Evolutionary conservation across 2,797 vertebrate species (phyloP).

Genomic region (Phoeniculus purpureus): DNA sequence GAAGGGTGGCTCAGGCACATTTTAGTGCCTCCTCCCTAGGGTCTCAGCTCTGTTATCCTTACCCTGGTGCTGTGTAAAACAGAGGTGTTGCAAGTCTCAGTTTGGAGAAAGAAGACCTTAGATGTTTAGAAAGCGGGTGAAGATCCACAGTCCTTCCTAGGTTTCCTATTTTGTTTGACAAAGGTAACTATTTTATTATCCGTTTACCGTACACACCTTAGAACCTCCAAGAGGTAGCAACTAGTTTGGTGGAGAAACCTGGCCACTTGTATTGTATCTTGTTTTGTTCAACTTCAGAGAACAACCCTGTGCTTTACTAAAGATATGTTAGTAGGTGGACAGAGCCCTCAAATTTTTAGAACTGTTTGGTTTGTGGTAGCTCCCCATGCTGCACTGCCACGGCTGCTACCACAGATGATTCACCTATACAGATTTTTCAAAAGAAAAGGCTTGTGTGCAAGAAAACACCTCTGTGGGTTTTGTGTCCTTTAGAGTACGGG

Average conservation of each 20-base stretch:
- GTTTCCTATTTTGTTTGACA: not conserved
- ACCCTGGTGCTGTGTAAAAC: not conserved
- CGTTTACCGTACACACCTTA: constrained; percentile 4
- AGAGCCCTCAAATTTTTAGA: constrained; percentile 24
- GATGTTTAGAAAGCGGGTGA: constrained; percentile 18
- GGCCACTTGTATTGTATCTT: constrained; percentile 13
- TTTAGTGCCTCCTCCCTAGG: not conserved
- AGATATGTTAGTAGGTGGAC: not conserved
- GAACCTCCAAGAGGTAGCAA: constrained; percentile 27
- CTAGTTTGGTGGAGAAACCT: constrained; percentile 4
- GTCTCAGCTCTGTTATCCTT: not conserved
- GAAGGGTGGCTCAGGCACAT: not conserved
- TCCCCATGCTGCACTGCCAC: not conserved
- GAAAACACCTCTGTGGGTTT: not conserved
- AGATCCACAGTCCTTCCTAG: not conserved
- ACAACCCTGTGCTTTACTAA: constrained; percentile 21
- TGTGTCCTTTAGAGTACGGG: not conserved
- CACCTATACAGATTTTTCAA: constrained; percentile 26
- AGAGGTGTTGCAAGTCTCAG: not conserved
- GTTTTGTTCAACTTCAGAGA: constrained; percentile 27
- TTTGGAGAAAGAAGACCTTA: not conserved
- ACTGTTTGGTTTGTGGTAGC: not conserved
- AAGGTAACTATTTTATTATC: constrained; percentile 26
- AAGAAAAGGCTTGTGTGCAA: not conserved
- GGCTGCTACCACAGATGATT: not conserved